Conservation (phyloP, 2,797 vertebrate species). For the Pseudomugil gertrudae region DNA sequence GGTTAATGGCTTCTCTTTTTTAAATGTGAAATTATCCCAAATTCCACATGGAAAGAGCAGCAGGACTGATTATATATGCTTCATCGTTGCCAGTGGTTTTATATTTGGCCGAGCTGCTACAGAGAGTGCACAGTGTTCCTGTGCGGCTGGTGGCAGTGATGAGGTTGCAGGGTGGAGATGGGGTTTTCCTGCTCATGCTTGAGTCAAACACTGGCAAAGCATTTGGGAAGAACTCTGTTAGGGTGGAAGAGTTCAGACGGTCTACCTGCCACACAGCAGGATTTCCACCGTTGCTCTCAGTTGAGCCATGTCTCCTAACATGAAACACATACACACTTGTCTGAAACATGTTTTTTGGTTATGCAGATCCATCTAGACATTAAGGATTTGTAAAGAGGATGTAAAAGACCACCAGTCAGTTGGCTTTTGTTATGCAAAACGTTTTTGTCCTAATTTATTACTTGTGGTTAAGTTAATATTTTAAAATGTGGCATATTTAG, state of each 20-base stretch:
- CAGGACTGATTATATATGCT: slow-evolving; percentile 62
- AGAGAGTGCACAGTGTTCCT: slow-evolving; percentile 72
- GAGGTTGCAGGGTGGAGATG: slow-evolving; percentile 78
- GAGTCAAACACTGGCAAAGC: slow-evolving; percentile 60
- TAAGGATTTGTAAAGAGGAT: slow-evolving; percentile 1
- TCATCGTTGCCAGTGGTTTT: slow-evolving; percentile 68
- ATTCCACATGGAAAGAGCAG: slow-evolving; percentile 68
- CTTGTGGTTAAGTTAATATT: background rate
- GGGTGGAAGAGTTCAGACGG: slow-evolving; percentile 69
- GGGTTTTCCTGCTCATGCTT: slow-evolving; percentile 73
- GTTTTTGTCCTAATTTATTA: background rate
- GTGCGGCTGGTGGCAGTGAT: slow-evolving; percentile 71
- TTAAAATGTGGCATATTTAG: background rate
- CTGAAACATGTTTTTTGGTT: background rate
- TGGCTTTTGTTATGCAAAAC: background rate
- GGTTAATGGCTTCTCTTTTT: slow-evolving; percentile 62
- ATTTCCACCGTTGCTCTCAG: slow-evolving; percentile 56
- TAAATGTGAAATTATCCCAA: slow-evolving; percentile 54
- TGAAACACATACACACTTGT: slow-evolving; percentile 19
- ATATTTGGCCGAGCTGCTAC: slow-evolving; percentile 62
- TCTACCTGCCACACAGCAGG: slow-evolving; percentile 67
- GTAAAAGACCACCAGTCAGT: background rate
- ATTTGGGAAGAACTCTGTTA: slow-evolving; percentile 46
- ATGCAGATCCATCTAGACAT: too few species aligned
- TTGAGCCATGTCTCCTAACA: slow-evolving; percentile 41